Conservation (phyloP, 1,140 invertebrate genomes). For the Psix sp. region DNA sequence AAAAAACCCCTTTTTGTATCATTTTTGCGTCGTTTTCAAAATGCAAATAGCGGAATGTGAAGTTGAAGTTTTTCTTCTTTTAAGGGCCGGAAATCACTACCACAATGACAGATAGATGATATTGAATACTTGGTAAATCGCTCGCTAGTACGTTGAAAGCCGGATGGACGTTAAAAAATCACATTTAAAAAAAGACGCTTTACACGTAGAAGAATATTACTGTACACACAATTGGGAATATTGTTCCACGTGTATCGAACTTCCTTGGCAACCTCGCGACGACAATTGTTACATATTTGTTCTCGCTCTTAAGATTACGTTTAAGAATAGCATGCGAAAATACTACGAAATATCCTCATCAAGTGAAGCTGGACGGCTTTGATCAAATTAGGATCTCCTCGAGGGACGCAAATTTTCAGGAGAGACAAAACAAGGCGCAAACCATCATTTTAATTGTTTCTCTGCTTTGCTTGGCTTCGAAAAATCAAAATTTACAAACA, state of each 20-base stretch:
- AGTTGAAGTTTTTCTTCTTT: too few species aligned
- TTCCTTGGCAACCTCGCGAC: constrained; percentile 16
- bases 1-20: constrained; percentile 64
- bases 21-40: constrained; percentile 17
- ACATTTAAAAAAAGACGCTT: constrained; percentile 19
- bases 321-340: constrained; percentile 72
- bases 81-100: too few species aligned
- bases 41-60: constrained; percentile 36
- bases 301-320: constrained; percentile 45
- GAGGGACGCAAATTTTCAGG: constrained; percentile 70
- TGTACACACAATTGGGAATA: constrained; percentile 23
- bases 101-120: too few species aligned
- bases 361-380: constrained; percentile 78
- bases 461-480: too few species aligned
- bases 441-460: too few species aligned
- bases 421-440: constrained; percentile 46
- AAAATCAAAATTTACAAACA: too few species aligned
- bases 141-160: constrained; percentile 17
- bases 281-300: constrained; percentile 25
- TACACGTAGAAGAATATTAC: constrained; percentile 32
- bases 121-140: constrained; percentile 21
- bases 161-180: constrained; percentile 8
- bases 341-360: constrained; percentile 76
- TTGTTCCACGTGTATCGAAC: constrained; percentile 42
- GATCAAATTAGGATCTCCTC: constrained; percentile 77